Evolutionary conservation across 1,140 invertebrate genomes (phyloP), one percentile per base, ranked within the genome.

Genomic region (Cotesia vestalis): DNA sequence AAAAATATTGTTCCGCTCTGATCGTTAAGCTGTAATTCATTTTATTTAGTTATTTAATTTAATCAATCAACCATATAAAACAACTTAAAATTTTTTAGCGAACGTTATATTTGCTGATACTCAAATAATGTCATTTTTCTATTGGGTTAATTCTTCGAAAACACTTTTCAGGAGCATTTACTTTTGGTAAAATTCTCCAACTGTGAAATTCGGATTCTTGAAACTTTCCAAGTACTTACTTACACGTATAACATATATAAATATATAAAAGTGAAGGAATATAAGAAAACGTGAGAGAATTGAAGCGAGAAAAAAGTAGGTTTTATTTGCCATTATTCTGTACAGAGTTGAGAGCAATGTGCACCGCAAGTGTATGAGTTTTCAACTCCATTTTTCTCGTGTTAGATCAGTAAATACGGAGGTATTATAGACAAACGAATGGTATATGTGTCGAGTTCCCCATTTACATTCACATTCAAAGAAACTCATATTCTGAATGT

Each of bases 241-340:
- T 59, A 20, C 11, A 9, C 6, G 2, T 9, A 11, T 46, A 9
- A 46, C 11, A 46, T 55, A 55, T 17, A 17, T 59, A 59, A 27
- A 59, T 17, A 17, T 59, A 20, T 20, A 34, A 59, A 36, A 3
- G 12, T 69, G 59, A 46, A 55, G 4, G 8, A 38, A 27, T 27
- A 27, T 27, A 27, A 46, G 12, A 11, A 66, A 34, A 72, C 70
- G 62, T 71, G 61, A 71, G 17, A 66, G 55, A 57, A 64, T 36
- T 60, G 36, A 66, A 51, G 62, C 36, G 46, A 27, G 57, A 17
- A 12, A 9, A 62, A 66, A 61, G 27, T 51, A 14, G 27, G 27
- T 55, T 67, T 72, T 72, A 67, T 72, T 72, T 72, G 14, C 64
- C 55, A 67, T 61, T 72, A 67, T 72, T 52, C 46, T 67, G 53